Evolutionary conservation across 92 coral and sea anemone genomes (phyloP), one percentile per base, ranked within the genome.

Genomic region (Nematostella vectensis): DNA sequence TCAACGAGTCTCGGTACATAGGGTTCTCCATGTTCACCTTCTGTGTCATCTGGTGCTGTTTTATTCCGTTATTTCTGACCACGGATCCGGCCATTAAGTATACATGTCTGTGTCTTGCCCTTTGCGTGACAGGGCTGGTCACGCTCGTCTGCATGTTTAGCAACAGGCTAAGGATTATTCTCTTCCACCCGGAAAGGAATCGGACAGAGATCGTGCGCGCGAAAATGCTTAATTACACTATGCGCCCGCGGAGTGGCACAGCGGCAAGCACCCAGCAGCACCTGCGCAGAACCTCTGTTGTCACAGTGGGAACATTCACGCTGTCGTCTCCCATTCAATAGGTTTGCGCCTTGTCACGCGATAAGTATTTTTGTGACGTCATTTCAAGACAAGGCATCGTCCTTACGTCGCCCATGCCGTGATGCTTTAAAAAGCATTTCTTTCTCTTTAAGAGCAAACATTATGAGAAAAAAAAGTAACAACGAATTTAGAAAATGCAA

Each of bases 21-120:
- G 88, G 93, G 0, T 93, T 93, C 29, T 77, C 99, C 0, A 86
- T 93, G 96, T 93, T 93, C 42, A 86, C 95, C 0, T 83, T 74
- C 25, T 93, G 93, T n/a, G 87, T 93, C 4, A 93, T 93, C 11
- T 69, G 95, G 81, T 54, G 79, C 1, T 70, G 80, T n/a, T 71
- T 75, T 19, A 74, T 93, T 2, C 86, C 85, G 53, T 64, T 74
- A 6, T 93, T 72, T 71, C 75, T 75, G 38, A 88, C 78, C 48
- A 79, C 94, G 1, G 73, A 64, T 11, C 58, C 74, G 2, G 58
- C 71, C 4, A 72, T 72, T 43, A 63, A 58, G 27, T 67, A 63
- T 25, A 70, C 76, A 0, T 68, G 75, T 29, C 47, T 86, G 16
- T 86, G 85, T 59, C 67, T 74, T 33, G 65, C 88, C 17, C 64